These are phyloP conservation scores for Brachynemurus nebulosus DNA, from an alignment of 2,888 invertebrate genomes.

Conservation along the genomic window DNA sequence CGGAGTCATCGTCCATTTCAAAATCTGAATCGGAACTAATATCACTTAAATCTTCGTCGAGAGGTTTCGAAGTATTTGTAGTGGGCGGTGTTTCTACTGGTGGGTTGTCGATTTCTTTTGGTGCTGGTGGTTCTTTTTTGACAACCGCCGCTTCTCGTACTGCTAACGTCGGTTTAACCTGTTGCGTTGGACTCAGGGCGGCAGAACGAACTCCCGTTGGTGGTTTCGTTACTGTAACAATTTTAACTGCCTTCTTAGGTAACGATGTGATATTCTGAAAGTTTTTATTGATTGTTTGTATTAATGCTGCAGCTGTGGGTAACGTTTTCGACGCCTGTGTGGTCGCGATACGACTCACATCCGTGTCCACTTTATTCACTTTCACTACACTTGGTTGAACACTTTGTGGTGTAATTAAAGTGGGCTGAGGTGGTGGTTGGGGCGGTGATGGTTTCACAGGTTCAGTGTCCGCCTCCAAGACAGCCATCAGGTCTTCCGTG, in stretches of 20 bases:
- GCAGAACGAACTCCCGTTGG: slow-evolving; percentile 24
- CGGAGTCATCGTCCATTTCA: slow-evolving; percentile 28
- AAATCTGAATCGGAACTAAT: slow-evolving; percentile 35
- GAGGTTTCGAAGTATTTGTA: slow-evolving; percentile 11
- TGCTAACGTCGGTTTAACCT: slow-evolving; percentile 10
- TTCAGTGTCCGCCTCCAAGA: slow-evolving; percentile 12
- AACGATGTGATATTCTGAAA: not conserved
- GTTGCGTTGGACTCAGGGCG: slow-evolving; percentile 20
- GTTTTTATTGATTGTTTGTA: slow-evolving; percentile 6
- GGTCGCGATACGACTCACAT: not conserved
- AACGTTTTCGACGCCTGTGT: not conserved
- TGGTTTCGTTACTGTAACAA: slow-evolving; percentile 9
- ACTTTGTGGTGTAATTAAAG: not conserved
- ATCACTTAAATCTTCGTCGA: slow-evolving; percentile 39
- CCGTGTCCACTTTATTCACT: not conserved
- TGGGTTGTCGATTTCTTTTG: slow-evolving; percentile 4
- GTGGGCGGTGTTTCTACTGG: slow-evolving; percentile 6
- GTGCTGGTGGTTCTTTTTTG: slow-evolving; percentile 6
- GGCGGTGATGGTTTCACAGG: slow-evolving; percentile 10
- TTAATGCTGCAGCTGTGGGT: not conserved
- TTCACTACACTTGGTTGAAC: not conserved
- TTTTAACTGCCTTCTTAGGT: slow-evolving; percentile 5
- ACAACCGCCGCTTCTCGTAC: slow-evolving; percentile 11
- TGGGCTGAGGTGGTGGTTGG: slow-evolving; percentile 1
- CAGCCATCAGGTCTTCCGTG: slow-evolving; percentile 13